A percentile compares a stretch with the other conserved stretches of the same genome.
Conservation (phyloP, 2,113 vertebrate genomes). For the Micronycteris hirsuta region DNA sequence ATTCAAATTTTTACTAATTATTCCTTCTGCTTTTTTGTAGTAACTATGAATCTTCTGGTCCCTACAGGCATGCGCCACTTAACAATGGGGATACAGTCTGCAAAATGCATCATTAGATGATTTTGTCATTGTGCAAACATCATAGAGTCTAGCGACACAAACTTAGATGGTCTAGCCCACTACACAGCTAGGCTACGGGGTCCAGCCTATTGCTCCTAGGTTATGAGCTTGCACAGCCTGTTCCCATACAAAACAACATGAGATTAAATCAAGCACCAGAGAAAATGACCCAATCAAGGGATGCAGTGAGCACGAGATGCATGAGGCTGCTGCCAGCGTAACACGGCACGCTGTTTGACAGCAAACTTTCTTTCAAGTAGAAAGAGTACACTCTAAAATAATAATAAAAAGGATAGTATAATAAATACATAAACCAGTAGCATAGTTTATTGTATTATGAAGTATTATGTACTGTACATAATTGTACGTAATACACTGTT, state of each 20-base stretch:
- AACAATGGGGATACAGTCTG: background rate
- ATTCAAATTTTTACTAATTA: background rate
- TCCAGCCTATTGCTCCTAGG: background rate
- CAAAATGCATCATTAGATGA: background rate
- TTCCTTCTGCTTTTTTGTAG: background rate
- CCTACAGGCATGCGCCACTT: too few species aligned
- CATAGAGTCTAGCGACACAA: background rate
- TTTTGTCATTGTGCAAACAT: background rate
- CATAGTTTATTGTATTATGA: too few species aligned
- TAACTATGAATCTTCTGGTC: background rate
- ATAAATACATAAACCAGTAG: background rate
- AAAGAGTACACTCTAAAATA: background rate
- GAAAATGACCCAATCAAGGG: background rate
- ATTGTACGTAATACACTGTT: background rate
- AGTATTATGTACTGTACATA: background rate
- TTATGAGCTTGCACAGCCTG: too few species aligned
- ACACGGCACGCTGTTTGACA: background rate
- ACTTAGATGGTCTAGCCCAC: background rate
- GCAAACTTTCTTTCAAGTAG: background rate
- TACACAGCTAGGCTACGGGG: background rate
- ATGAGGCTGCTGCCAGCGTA: background rate
- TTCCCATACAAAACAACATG: background rate
- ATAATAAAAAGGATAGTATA: background rate
- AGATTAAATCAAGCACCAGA: background rate
- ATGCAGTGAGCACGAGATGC: background rate